Evolutionary conservation across 2,113 vertebrate species (phyloP), one percentile per base, ranked within the genome.

Genomic region (Microcebus tavaratra): DNA sequence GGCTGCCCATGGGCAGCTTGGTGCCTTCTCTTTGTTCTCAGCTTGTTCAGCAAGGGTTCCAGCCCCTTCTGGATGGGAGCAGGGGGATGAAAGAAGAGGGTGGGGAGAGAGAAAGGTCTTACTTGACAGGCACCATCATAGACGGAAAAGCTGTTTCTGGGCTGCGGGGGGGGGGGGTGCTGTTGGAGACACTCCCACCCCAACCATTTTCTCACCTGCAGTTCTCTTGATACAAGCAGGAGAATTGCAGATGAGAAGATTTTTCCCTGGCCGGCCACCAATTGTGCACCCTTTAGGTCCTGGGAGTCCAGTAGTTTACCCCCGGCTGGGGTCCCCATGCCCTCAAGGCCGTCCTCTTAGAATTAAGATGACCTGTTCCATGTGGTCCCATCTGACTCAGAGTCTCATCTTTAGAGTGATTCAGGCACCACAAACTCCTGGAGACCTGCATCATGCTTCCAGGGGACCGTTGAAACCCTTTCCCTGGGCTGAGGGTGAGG

Each of bases 141-240:
- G 36, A 63, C 20, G 13, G 45, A 18, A 36, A 45, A 31, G 13
- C n/a, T 88, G 4, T 39, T 83, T 45, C 88, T 96, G 63, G 29
- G 15, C 1, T 50, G 12, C 6, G 1, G 1, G 8, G 25, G 1
- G 8, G 25, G 1, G n/a, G 5, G 27, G 5, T 1, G 6, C 21
- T 5, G 5, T 2, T 50, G 3, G 9, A 48, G 14, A 78, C 7
- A 42, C 5, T 11, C 34, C 11, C 36, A 23, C 42, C 59, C 45
- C 79, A 61, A 8, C 17, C 8, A 61, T 27, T 65, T 73, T 81
- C 48, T 92, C 72, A 27, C 2, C n/a, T 65, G 15, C 23, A 34
- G 50, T 85, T 84, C 48, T 61, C 21, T 67, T 72, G 25, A 39
- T 39, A 45, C 15, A 23, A 39, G 9, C 55, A 48, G 29, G 61